phyloP scores from a whole-genome alignment of 2,113 vertebrate genomes.

The Cathartes aura region DNA sequence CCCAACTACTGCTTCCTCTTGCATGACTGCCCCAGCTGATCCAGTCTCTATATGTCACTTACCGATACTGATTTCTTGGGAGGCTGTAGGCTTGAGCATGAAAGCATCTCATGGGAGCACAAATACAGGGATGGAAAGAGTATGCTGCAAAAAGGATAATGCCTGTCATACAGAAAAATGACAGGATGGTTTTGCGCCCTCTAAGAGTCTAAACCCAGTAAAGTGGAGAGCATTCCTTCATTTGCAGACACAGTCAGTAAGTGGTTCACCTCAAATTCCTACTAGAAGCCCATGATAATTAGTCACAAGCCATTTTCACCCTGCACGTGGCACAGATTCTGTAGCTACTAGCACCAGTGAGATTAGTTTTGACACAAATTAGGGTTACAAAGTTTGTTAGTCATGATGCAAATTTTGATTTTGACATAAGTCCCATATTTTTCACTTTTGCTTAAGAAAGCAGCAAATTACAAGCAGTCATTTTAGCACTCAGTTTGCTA shows the following conservation, averaged over 20 bases:
- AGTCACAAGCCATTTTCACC: background rate
- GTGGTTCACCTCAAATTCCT: background rate
- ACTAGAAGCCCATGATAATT: background rate
- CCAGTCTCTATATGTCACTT: background rate
- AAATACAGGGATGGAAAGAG: background rate
- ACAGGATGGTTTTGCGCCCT: background rate
- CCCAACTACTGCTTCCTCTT: background rate
- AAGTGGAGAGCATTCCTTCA: background rate
- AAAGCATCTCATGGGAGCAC: background rate
- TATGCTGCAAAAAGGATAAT: background rate
- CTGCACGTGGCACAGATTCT: background rate
- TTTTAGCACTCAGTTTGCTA: background rate
- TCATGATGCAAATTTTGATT: background rate
- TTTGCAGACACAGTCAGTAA: background rate
- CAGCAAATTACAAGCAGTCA: background rate
- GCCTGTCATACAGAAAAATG: background rate
- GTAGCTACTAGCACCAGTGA: background rate
- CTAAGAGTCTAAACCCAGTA: background rate
- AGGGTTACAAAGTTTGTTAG: background rate
- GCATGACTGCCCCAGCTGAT: background rate
- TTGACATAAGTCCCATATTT: background rate
- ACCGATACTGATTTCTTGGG: rapidly evolving
- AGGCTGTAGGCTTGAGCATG: background rate
- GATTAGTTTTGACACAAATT: background rate
- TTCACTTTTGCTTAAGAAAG: background rate